A percentile compares a stretch with the other conserved stretches of the same genome.
phyloP scores from a whole-genome alignment of 2,113 vertebrate species.

The Trematomus loennbergii region DNA sequence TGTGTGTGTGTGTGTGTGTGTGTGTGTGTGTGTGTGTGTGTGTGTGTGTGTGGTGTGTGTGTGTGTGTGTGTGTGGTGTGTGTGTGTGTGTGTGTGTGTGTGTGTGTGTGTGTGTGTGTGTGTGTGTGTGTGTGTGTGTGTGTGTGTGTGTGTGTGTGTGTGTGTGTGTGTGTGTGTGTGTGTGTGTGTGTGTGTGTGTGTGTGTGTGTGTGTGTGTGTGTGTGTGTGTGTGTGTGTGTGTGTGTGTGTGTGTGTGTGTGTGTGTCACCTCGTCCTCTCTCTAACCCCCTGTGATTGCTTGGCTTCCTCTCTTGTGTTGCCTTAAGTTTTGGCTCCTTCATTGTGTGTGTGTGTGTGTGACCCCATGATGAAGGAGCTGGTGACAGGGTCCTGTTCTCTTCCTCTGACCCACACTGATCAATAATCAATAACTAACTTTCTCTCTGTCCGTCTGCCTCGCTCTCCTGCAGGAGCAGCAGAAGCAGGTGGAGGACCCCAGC shows the following conservation, averaged over 20 bases:
- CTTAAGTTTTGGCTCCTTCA: no score
- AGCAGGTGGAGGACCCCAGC: constrained; percentile 89
- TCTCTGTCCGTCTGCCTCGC: constrained; percentile 10
- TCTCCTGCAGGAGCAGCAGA: constrained; percentile 89
- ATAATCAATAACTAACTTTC: neutral
- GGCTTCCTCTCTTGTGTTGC: no score
- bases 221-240: constrained; percentile 10
- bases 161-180: constrained; percentile 8
- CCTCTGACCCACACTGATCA: constrained; percentile 8
- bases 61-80: neutral
- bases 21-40: constrained; percentile 7
- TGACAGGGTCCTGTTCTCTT: constrained; percentile 39
- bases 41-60: neutral
- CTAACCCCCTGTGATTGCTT: no score
- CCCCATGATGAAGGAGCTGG: constrained; percentile 52
- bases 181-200: constrained; percentile 8
- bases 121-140: neutral
- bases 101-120: no score
- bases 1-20: neutral
- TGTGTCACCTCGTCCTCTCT: no score
- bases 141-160: constrained; percentile 9
- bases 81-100: no score
- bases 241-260: constrained; percentile 1
- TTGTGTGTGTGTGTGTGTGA: constrained; percentile 3
- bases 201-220: constrained; percentile 1